Conservation (phyloP, 64 coral and sea anemone genomes). For the Exaiptasia diaphana region DNA sequence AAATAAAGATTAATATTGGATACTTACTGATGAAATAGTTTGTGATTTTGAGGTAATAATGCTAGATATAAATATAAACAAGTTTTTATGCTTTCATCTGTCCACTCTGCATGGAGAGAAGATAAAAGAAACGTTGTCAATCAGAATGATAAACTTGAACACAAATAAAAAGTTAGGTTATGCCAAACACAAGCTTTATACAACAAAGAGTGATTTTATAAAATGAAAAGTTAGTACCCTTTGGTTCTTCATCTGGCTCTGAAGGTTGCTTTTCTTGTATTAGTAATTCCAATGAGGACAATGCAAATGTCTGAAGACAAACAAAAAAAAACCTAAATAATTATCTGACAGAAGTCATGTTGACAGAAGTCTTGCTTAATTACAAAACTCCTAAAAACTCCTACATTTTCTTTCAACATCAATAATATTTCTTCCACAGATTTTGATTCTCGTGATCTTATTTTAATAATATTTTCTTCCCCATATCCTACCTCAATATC, state of each 20-base stretch:
- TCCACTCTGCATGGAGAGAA: conserved; percentile 82
- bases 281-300: conserved; percentile 67
- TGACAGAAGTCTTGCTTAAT: too few relatives aligned
- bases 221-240: not conserved
- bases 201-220: too few relatives aligned
- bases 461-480: too few relatives aligned
- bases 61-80: conserved; percentile 94
- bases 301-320: conserved; percentile 72
- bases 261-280: conserved; percentile 54
- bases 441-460: too few relatives aligned
- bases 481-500: conserved; percentile 84
- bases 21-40: conserved; percentile 93
- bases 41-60: conserved; percentile 87
- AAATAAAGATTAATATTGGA: not conserved
- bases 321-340: not conserved
- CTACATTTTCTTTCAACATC: too few relatives aligned
- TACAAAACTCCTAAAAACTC: too few relatives aligned
- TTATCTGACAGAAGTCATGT: too few relatives aligned
- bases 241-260: conserved; percentile 34
- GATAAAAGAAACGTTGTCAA: conserved; percentile 31
- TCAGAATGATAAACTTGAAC: not conserved
- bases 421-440: too few relatives aligned
- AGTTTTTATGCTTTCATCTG: conserved; percentile 91
- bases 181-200: too few relatives aligned
- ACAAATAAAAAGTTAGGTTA: too few relatives aligned